Evolutionary conservation across 2,888 invertebrate genomes (phyloP), one percentile per base, ranked within the genome.

Genomic region (Apeira syringaria): DNA sequence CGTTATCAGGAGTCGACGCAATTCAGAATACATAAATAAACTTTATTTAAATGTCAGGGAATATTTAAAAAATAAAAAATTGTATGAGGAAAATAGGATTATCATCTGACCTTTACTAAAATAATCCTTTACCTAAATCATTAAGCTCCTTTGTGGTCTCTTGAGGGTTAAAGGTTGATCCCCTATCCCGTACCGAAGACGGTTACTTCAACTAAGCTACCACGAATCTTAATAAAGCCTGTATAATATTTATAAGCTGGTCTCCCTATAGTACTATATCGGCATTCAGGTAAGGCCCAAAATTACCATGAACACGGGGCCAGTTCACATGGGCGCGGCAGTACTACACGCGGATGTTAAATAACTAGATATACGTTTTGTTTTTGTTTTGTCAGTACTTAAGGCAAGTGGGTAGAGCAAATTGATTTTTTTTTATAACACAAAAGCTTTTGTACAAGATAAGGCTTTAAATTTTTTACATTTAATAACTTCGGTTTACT

Each of bases 261-360:
- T 31, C 26, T 52, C 49, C 48, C 73, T 65, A 61, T 68, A 64
- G 74, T 56, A 61, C 64, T 68, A 61, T 72, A 74, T 78, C 72
- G 68, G 68, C 73, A 79, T 78, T 76, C 77, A 79, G 76, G 80
- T 77, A 71, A 73, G 74, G 63, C 67, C 67, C 68, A 64, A 75
- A 76, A 85, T 84, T 85, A 82, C 76, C 82, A 82, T 83, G 80
- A 79, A 80, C 80, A 80, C 53, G 70, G 71, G 61, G 68, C 68
- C 65, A 72, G 75, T 79, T 82, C 76, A 74, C 80, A 81, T 77
- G 67, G 68, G 70, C 59, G 65, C 74, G 66, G 67, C 69, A 61
- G 55, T 59, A 63, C 32, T 60, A 43, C 45, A 44, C 64, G 47
- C 28, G 4, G 62, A 51, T 39, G 29, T 60, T 56, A 6, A 35